Evolutionary conservation across 2,888 invertebrate genomes (phyloP), one percentile per base, ranked within the genome.

Genomic region (Orthosia incerta): DNA sequence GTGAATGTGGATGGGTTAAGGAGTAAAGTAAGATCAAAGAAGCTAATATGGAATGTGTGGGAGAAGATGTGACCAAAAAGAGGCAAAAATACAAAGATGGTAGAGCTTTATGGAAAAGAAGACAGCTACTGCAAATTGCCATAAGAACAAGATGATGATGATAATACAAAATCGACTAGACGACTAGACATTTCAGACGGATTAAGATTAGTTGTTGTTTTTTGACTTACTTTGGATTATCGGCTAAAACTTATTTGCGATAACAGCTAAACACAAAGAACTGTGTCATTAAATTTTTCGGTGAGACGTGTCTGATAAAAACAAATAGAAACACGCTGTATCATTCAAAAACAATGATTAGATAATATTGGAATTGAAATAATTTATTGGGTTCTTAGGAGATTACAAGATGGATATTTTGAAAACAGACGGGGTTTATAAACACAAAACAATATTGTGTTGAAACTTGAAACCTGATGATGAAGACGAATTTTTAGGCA

Each of bases 321-420:
- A 11, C 11, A 18, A 48, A 26, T 63, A 13, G 13, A 3, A 26
- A 31, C 18, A 31, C 20, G 12, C 39, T 15, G 9, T 51, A 63
- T 69, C 56, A 48, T 66, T 45, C 39, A 70, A 65, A 71, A 62
- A 65, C 60, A 73, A 66, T 56, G 85, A 85, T 86, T 63, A 82
- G 72, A 80, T 80, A 85, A 51, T 39, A 13, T 26, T 16, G 20
- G 31, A 78, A 80, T 51, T 53, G 62, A 20, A 57, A 64, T 77
- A 64, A 55, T 76, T 82, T 63, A 66, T 60, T 56, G 15, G 39
- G 13, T 16, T 62, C 59, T 65, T 46, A 53, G n/a, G 5, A 70
- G 71, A 81, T 77, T 53, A 65, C 20, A 26, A 60, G 62, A 77
- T 74, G 31, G 12, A 64, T 83, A 72, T 83, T 82, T 60, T 85